phyloP scores from a whole-genome alignment of 2,888 invertebrate genomes.

The Tridacna gigas region DNA sequence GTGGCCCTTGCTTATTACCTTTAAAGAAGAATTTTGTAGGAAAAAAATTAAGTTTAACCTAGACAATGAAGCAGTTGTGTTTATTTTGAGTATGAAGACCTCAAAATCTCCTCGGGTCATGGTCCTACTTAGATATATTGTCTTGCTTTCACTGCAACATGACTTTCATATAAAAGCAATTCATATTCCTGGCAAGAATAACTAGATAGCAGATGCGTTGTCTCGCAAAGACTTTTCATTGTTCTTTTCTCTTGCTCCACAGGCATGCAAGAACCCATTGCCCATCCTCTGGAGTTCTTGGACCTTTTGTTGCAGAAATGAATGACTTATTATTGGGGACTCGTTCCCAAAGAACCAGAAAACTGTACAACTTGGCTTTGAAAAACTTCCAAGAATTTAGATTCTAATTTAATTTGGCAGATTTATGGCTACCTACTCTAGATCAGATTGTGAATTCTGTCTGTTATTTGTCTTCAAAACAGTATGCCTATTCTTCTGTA shows the following conservation, averaged over 20 bases:
- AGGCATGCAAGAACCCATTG: slow-evolving; percentile 19
- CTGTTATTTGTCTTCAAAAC: slow-evolving; percentile 34
- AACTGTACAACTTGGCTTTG: slow-evolving; percentile 25
- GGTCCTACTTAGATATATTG: slow-evolving; percentile 30
- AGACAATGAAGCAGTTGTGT: slow-evolving; percentile 36
- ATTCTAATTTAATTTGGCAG: background rate
- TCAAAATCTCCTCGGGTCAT: slow-evolving; percentile 37
- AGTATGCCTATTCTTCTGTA: slow-evolving; percentile 42
- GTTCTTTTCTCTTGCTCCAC: slow-evolving; percentile 34
- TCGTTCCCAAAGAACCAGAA: slow-evolving; percentile 14
- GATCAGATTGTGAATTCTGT: slow-evolving; percentile 25
- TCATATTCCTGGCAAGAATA: slow-evolving; percentile 28
- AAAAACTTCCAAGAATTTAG: background rate
- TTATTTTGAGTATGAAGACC: slow-evolving; percentile 41
- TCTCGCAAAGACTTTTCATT: slow-evolving; percentile 27
- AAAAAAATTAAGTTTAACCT: slow-evolving; percentile 37
- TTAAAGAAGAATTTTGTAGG: slow-evolving; percentile 24
- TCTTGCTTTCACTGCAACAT: slow-evolving; percentile 25
- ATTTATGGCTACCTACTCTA: slow-evolving; percentile 21
- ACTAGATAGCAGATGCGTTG: slow-evolving; percentile 7
- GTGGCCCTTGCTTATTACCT: slow-evolving; percentile 13
- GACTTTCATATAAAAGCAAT: slow-evolving; percentile 34
- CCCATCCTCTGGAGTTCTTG: slow-evolving; percentile 17
- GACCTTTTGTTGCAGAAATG: slow-evolving; percentile 16
- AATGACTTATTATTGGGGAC: slow-evolving; percentile 14